phyloP scores from a whole-genome alignment of 2,888 invertebrate species.

The Athalia cordata region DNA sequence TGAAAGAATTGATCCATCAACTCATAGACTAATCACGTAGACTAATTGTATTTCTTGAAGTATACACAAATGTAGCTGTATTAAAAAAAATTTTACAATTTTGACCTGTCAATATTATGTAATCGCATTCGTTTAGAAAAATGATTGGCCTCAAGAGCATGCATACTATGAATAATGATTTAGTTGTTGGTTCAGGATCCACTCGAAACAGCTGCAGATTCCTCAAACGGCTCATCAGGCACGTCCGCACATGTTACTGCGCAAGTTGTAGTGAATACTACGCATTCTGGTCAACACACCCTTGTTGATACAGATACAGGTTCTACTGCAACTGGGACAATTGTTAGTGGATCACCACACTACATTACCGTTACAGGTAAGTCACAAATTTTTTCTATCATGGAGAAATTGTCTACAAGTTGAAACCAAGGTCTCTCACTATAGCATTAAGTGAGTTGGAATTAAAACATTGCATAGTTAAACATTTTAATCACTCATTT shows the following conservation, averaged over 20 bases:
- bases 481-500: too few relatives aligned
- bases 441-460: too few relatives aligned
- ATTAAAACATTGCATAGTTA: too few relatives aligned
- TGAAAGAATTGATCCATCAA: not conserved
- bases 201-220: slow-evolving; percentile 76
- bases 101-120: not conserved
- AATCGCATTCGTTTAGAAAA: not conserved
- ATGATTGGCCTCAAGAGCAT: slow-evolving; percentile 53
- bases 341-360: slow-evolving; percentile 75
- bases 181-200: slow-evolving; percentile 72
- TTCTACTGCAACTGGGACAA: slow-evolving; percentile 74
- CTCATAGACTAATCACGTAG: not conserved
- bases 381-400: slow-evolving; percentile 55
- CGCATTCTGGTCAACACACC: slow-evolving; percentile 73
- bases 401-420: not conserved
- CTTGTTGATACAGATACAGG: slow-evolving; percentile 75
- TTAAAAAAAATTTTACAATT: not conserved
- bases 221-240: slow-evolving; percentile 77
- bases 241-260: slow-evolving; percentile 73
- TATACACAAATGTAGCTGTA: too few relatives aligned
- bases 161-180: slow-evolving; percentile 60
- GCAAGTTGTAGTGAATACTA: slow-evolving; percentile 73
- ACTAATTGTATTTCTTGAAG: not conserved
- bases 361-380: slow-evolving; percentile 85
- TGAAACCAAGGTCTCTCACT: too few relatives aligned